These are phyloP conservation scores for Linyphia triangularis DNA, from an alignment of 2,888 invertebrate genomes.

Conservation along the genomic window DNA sequence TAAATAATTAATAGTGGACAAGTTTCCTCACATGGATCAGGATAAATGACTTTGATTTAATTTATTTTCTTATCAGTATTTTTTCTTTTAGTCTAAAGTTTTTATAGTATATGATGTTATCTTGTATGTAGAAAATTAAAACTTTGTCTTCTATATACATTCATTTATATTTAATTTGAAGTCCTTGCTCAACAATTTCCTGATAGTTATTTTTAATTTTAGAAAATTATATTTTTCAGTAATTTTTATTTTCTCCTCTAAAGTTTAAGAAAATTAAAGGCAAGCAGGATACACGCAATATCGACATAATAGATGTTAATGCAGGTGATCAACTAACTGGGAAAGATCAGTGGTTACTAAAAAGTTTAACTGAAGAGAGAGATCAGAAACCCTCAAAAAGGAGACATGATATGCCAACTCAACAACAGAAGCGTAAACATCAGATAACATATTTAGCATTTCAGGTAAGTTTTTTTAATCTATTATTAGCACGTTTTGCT, in stretches of 20 bases:
- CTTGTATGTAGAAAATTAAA: no score
- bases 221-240: background rate
- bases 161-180: no score
- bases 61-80: no score
- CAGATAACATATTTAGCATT: slow-evolving; percentile 97
- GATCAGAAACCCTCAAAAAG: slow-evolving; percentile 42
- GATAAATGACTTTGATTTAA: no score
- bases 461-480: slow-evolving; percentile 84
- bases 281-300: slow-evolving; percentile 59
- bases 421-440: slow-evolving; percentile 87
- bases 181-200: background rate
- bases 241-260: background rate
- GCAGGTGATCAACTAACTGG: slow-evolving; percentile 74
- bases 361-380: slow-evolving; percentile 72
- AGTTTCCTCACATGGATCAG: no score
- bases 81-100: no score
- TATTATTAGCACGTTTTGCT: no score
- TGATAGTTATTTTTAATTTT: background rate
- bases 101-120: no score
- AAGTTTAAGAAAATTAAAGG: slow-evolving; percentile 70
- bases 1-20: no score
- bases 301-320: slow-evolving; percentile 75
- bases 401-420: slow-evolving; percentile 81
- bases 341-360: slow-evolving; percentile 74
- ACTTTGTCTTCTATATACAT: no score